A percentile compares a stretch with the other conserved stretches of the same genome.
These are phyloP conservation scores for Pempheris klunzingeri DNA, from an alignment of 2,797 vertebrate species.

Conservation along the genomic window DNA sequence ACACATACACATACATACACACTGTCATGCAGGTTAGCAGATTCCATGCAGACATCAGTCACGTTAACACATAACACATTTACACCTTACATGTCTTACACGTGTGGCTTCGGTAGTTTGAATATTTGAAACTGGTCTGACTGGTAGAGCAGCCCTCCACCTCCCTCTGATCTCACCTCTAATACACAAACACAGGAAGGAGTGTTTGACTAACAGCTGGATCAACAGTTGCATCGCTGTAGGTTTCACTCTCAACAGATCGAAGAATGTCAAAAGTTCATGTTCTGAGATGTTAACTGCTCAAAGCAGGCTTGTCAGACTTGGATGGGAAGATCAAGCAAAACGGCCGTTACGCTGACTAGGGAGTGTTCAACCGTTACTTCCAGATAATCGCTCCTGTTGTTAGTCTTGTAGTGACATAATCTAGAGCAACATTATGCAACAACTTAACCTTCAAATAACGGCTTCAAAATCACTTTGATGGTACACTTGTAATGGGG, in stretches of 20 bases:
- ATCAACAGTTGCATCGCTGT: neutral
- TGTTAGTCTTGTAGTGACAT: neutral
- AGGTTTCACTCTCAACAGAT: neutral
- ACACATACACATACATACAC: neutral
- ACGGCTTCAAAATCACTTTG: too few relatives aligned
- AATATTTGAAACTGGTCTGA: constrained; percentile 54
- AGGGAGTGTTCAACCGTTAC: neutral
- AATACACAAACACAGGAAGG: constrained; percentile 7
- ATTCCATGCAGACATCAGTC: constrained; percentile 17
- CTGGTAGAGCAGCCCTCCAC: constrained; percentile 23
- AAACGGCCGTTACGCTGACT: neutral
- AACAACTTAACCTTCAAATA: too few relatives aligned
- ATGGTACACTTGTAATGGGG: too few relatives aligned
- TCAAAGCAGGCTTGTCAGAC: neutral
- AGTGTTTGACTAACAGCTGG: constrained; percentile 26
- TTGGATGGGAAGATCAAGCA: neutral
- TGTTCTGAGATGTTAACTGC: neutral
- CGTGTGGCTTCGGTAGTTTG: constrained; percentile 16
- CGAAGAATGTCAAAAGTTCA: neutral
- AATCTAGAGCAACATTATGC: too few relatives aligned
- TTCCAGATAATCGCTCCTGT: neutral
- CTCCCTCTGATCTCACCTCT: constrained; percentile 29
- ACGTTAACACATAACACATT: too few relatives aligned
- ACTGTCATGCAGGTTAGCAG: neutral
- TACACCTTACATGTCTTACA: too few relatives aligned